Conservation (phyloP, 2,113 vertebrate genomes). For the Lates calcarifer region DNA sequence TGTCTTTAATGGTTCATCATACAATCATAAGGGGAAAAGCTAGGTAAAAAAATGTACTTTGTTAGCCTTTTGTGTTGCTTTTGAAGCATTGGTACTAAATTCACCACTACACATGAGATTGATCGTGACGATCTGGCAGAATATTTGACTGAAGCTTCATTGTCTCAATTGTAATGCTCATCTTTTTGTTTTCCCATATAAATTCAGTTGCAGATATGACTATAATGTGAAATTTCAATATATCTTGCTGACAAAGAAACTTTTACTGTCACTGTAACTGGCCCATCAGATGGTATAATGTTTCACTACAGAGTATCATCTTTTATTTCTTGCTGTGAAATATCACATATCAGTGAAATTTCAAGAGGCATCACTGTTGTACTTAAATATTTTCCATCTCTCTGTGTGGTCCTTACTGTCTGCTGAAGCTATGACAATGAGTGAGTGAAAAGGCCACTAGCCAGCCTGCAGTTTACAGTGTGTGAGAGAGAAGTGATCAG, state of each 20-base stretch:
- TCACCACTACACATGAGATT: background rate
- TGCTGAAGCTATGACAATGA: slow-evolving; percentile 36
- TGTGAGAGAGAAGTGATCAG: slow-evolving; percentile 81
- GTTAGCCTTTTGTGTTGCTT: background rate
- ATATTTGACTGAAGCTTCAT: background rate
- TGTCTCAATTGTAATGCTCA: background rate
- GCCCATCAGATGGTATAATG: background rate
- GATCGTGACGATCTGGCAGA: slow-evolving; percentile 8
- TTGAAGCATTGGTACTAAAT: background rate
- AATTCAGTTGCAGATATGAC: background rate
- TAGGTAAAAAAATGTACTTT: background rate
- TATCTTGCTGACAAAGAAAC: background rate
- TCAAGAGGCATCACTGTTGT: background rate
- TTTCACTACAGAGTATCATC: background rate
- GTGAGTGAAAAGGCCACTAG: slow-evolving; percentile 69
- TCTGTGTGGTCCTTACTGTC: slow-evolving; percentile 33
- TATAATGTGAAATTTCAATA: background rate
- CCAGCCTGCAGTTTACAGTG: slow-evolving; percentile 69
- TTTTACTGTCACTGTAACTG: background rate
- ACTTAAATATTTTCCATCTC: slow-evolving; percentile 40
- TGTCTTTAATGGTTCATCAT: background rate
- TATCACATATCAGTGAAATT: background rate
- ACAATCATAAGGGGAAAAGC: background rate
- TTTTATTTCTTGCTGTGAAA: slow-evolving; percentile 7
- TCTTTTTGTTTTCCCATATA: background rate